phyloP scores from a whole-genome alignment of 2,113 vertebrate genomes.

The Gyps fulvus region DNA sequence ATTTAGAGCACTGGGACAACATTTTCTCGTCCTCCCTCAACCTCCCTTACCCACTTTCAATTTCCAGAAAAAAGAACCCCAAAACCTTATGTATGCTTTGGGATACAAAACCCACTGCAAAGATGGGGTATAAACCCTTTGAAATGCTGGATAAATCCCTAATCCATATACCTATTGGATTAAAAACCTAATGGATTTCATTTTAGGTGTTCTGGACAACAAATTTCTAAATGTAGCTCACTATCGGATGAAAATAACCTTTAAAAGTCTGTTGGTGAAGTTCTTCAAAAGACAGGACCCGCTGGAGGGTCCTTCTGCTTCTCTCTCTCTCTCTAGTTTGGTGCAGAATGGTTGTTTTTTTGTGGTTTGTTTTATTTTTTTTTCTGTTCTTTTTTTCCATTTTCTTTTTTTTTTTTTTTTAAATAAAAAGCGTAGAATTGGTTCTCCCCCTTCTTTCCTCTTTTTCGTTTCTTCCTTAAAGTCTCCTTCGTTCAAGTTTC shows the following conservation, averaged over 20 bases:
- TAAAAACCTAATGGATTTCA: slow-evolving; percentile 70
- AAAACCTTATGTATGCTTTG: background rate
- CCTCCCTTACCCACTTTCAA: background rate
- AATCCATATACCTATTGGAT: slow-evolving; percentile 57
- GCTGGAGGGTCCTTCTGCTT: slow-evolving; percentile 48
- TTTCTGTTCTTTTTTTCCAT: slow-evolving; percentile 45
- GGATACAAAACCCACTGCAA: background rate
- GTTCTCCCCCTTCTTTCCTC: slow-evolving; percentile 60
- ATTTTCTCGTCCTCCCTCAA: background rate
- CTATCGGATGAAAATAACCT: slow-evolving; percentile 78
- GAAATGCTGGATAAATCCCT: slow-evolving; percentile 78
- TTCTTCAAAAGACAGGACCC: slow-evolving; percentile 66
- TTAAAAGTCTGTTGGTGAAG: slow-evolving; percentile 77
- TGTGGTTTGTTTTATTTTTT: slow-evolving; percentile 37
- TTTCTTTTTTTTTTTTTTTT: slow-evolving; percentile 69
- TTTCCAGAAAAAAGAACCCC: background rate
- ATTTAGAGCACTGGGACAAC: background rate
- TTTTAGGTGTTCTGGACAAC: slow-evolving; percentile 71
- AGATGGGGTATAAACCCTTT: slow-evolving; percentile 37
- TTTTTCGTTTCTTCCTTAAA: slow-evolving; percentile 63
- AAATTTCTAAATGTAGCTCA: slow-evolving; percentile 66
- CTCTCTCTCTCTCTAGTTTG: slow-evolving; percentile 67
- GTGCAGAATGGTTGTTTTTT: slow-evolving; percentile 66
- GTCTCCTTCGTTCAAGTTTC: slow-evolving; percentile 75
- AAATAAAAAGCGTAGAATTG: slow-evolving; percentile 75